phyloP scores from a whole-genome alignment of 2,888 invertebrate genomes.

The Synergus gifuensis region DNA sequence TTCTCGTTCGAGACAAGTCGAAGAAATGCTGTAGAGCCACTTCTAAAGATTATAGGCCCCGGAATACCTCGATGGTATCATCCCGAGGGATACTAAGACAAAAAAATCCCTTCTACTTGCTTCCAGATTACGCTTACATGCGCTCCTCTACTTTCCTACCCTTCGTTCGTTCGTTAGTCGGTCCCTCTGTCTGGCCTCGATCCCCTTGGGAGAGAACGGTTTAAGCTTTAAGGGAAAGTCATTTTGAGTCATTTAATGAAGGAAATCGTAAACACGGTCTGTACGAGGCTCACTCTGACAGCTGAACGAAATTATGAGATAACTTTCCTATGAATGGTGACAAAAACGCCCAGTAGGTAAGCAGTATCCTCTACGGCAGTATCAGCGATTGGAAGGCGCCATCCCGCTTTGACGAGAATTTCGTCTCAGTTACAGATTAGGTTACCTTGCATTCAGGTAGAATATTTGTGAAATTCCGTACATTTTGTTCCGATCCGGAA shows the following conservation, averaged over 20 bases:
- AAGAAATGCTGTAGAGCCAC: conserved; percentile 29
- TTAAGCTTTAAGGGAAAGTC: conserved; percentile 35
- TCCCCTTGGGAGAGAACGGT: conserved; percentile 31
- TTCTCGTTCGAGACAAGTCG: conserved; percentile 8
- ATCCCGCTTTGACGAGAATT: conserved; percentile 10
- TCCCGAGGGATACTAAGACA: conserved; percentile 21
- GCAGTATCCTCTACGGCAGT: conserved; percentile 29
- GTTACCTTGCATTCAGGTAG: conserved; percentile 1
- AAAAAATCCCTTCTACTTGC: conserved; percentile 35
- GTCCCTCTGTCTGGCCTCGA: conserved; percentile 25
- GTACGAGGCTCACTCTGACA: conserved; percentile 21
- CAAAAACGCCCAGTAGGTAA: conserved; percentile 15
- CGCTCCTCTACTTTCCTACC: conserved; percentile 9
- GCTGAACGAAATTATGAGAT: conserved; percentile 21
- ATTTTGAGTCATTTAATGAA: conserved; percentile 37
- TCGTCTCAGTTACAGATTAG: conserved; percentile 32
- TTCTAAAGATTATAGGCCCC: conserved; percentile 15
- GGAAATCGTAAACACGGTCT: conserved; percentile 30
- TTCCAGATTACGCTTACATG: conserved; percentile 40
- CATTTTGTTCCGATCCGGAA: not conserved
- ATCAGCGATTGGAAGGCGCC: conserved; percentile 10
- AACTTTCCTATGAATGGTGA: conserved; percentile 16
- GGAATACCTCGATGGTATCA: conserved; percentile 31
- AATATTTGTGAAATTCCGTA: not conserved
- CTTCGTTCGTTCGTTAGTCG: conserved; percentile 25